phyloP scores from a whole-genome alignment of 2,888 invertebrate genomes.

The Sussaba pulchella region DNA sequence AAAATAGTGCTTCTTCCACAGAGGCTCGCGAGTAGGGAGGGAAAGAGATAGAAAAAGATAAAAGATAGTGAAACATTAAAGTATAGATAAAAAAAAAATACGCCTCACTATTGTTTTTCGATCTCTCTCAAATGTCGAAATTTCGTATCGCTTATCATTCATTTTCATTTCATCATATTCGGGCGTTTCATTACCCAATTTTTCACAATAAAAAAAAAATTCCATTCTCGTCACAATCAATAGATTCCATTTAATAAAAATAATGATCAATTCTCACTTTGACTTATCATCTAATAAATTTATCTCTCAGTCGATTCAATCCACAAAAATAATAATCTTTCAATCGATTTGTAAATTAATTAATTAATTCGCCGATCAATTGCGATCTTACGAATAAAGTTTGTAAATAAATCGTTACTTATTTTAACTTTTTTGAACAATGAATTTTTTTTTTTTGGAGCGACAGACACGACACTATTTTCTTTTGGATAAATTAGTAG shows the following conservation, averaged over 20 bases:
- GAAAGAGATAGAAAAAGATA: not conserved
- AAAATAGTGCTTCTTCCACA: conserved; percentile 65
- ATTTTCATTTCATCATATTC: not conserved
- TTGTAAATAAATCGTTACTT: too few species aligned
- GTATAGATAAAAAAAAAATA: not conserved
- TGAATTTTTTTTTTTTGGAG: not conserved
- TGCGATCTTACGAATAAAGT: not conserved
- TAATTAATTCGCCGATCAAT: not conserved
- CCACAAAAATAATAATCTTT: not conserved
- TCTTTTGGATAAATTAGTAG: conserved; percentile 10
- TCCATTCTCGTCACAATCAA: not conserved
- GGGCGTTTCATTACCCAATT: not conserved
- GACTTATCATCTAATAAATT: not conserved
- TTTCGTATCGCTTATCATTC: not conserved
- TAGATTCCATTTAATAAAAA: not conserved
- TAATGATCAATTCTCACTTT: too few species aligned
- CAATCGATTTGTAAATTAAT: not conserved
- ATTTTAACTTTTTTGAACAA: too few species aligned
- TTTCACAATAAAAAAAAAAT: not conserved
- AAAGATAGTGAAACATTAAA: too few species aligned
- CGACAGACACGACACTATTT: not conserved
- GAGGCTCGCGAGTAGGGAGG: conserved; percentile 14
- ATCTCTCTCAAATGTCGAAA: conserved; percentile 24
- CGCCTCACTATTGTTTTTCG: not conserved
- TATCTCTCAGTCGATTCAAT: not conserved